phyloP scores from a whole-genome alignment of 1,140 invertebrate species.

The Euura lappo region DNA sequence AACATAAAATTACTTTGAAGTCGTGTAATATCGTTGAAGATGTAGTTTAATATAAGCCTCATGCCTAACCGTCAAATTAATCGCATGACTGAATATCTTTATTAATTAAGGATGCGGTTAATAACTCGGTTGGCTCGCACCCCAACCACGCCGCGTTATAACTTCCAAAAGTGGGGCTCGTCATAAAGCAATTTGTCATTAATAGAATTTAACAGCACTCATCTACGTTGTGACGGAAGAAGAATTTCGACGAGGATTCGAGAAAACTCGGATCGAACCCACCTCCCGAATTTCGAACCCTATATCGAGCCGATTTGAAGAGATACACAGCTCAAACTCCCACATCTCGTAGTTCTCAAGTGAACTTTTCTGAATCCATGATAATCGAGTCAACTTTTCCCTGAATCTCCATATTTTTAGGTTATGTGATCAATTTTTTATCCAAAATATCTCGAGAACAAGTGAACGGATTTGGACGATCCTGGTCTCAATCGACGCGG shows the following conservation, averaged over 20 bases:
- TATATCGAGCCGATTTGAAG: too few species aligned
- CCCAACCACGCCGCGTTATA: background rate
- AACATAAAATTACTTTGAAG: background rate
- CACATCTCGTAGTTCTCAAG: too few species aligned
- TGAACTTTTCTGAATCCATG: too few species aligned
- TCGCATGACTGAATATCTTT: slow-evolving; percentile 25
- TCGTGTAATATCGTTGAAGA: background rate
- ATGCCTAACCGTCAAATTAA: slow-evolving; percentile 20
- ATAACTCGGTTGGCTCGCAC: slow-evolving; percentile 23
- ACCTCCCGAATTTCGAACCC: too few species aligned
- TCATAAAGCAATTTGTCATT: slow-evolving; percentile 33
- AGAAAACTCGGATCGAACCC: background rate
- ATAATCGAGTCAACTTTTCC: too few species aligned
- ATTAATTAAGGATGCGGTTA: slow-evolving; percentile 30
- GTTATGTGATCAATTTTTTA: too few species aligned
- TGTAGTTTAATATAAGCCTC: slow-evolving; percentile 12
- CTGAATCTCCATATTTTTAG: too few species aligned
- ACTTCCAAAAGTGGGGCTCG: slow-evolving; percentile 24
- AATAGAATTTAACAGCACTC: slow-evolving; percentile 30
- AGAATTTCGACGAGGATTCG: background rate
- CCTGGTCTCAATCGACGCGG: too few species aligned
- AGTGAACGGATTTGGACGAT: too few species aligned
- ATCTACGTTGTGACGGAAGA: too few species aligned
- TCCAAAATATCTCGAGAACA: too few species aligned
- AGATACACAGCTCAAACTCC: too few species aligned